Percentiles rank a stretch among this genome's conserved stretches.
Conservation (phyloP, 2,797 vertebrate species). For the Balearica regulorum region DNA sequence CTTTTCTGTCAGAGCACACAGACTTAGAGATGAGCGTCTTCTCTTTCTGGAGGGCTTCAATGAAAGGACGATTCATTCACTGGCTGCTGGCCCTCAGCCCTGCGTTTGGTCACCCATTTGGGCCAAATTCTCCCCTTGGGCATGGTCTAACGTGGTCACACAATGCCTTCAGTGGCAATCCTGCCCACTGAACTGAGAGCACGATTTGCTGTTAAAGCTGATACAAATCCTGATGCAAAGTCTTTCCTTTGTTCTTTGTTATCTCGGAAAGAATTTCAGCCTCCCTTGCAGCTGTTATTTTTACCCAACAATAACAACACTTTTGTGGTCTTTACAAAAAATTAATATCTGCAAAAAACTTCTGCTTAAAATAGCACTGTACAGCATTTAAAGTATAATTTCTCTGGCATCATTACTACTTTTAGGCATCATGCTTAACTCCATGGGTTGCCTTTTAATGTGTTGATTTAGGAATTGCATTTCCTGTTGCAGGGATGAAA, state of each 20-base stretch:
- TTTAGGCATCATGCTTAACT: neutral
- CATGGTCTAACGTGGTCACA: neutral
- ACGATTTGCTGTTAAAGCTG: slow-evolving; percentile 35
- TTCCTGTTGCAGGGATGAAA: neutral
- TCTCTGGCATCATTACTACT: neutral
- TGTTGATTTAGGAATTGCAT: neutral
- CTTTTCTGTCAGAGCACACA: neutral
- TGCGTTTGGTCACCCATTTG: neutral
- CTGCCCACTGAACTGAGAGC: neutral
- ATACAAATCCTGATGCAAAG: slow-evolving; percentile 16
- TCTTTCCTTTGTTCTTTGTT: slow-evolving; percentile 32
- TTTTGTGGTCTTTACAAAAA: slow-evolving; percentile 16
- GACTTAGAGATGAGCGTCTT: neutral
- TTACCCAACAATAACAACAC: slow-evolving; percentile 23
- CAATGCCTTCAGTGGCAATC: neutral
- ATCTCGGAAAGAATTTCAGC: slow-evolving; percentile 19
- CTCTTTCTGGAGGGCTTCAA: neutral
- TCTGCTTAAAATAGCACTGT: neutral
- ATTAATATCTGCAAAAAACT: neutral
- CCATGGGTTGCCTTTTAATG: neutral
- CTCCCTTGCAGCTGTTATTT: slow-evolving; percentile 47
- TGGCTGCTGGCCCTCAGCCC: neutral
- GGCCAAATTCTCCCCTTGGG: neutral
- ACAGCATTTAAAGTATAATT: neutral
- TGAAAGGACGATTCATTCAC: neutral